Evolutionary conservation across 2,797 vertebrate species (phyloP).

Genomic region (Tinamus major): DNA sequence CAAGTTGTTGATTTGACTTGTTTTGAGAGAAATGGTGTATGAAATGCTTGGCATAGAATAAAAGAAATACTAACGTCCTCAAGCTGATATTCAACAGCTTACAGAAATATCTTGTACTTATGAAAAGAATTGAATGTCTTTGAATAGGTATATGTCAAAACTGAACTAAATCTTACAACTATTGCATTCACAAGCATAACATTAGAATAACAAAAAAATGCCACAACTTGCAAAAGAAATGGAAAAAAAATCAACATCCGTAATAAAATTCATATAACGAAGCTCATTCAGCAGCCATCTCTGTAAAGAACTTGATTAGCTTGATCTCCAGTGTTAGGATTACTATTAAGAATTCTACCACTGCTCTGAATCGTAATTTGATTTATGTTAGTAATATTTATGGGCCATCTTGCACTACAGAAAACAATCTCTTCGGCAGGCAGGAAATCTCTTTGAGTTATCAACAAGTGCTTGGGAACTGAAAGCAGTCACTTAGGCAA

Average conservation of each 20-base stretch:
- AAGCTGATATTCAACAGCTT: background rate
- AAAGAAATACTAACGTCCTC: background rate
- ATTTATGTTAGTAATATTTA: conserved; percentile 45
- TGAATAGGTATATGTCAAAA: conserved; percentile 2
- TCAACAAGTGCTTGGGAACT: conserved; percentile 40
- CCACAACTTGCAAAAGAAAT: background rate
- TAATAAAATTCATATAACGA: conserved; percentile 41
- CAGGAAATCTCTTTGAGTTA: conserved; percentile 27
- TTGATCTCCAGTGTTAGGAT: conserved; percentile 26
- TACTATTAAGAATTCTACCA: conserved; percentile 53
- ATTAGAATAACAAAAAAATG: conserved; percentile 36
- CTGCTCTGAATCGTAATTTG: conserved; percentile 16
- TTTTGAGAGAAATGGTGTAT: conserved; percentile 1
- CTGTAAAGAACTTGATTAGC: conserved; percentile 46
- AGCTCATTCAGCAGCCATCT: conserved; percentile 22
- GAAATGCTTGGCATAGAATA: background rate
- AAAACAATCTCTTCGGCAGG: conserved; percentile 52
- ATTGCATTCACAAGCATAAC: background rate
- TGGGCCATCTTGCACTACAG: background rate
- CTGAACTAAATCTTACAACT: conserved; percentile 35
- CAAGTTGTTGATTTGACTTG: background rate
- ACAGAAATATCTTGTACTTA: background rate
- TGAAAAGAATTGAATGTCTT: background rate
- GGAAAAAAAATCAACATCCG: background rate
- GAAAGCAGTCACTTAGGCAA: conserved; percentile 8